phyloP scores from a whole-genome alignment of 1,140 invertebrate species.

The Liolophura sinensis region DNA sequence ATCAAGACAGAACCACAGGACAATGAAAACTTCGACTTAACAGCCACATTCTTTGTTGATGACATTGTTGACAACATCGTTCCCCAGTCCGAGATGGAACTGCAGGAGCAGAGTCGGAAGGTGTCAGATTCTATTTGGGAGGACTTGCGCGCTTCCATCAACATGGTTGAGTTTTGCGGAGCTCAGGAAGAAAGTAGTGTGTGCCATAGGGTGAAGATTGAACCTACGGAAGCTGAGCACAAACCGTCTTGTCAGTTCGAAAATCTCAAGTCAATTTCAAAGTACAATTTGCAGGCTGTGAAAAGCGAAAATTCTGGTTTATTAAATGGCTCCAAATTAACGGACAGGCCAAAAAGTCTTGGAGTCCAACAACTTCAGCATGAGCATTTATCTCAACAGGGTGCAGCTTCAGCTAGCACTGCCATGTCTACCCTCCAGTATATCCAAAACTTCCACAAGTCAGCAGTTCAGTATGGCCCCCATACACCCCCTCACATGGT shows the following conservation, averaged over 20 bases:
- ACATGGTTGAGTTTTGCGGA: constrained; percentile 33
- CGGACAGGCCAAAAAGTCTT: no score
- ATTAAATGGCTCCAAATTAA: no score
- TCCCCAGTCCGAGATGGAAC: background rate
- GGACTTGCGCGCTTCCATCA: constrained; percentile 45
- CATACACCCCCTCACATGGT: constrained; percentile 36
- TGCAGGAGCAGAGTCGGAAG: constrained; percentile 15
- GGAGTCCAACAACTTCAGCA: no score
- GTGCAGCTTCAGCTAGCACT: no score
- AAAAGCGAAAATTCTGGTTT: no score
- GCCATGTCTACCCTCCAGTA: no score
- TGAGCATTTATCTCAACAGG: no score
- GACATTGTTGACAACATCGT: no score
- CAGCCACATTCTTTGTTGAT: no score
- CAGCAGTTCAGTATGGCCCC: background rate
- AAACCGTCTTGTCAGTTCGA: constrained; percentile 46
- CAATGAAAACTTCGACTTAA: no score
- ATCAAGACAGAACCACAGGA: constrained; percentile 21
- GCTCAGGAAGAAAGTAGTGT: constrained; percentile 2
- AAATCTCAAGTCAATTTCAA: background rate
- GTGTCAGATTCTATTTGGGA: constrained; percentile 46
- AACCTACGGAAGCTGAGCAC: constrained; percentile 36
- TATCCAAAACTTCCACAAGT: no score
- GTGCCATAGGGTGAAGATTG: constrained; percentile 35
- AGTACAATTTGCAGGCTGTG: no score